Evolutionary conservation across 2,113 vertebrate species (phyloP).

Genomic region (Microtus pennsylvanicus): DNA sequence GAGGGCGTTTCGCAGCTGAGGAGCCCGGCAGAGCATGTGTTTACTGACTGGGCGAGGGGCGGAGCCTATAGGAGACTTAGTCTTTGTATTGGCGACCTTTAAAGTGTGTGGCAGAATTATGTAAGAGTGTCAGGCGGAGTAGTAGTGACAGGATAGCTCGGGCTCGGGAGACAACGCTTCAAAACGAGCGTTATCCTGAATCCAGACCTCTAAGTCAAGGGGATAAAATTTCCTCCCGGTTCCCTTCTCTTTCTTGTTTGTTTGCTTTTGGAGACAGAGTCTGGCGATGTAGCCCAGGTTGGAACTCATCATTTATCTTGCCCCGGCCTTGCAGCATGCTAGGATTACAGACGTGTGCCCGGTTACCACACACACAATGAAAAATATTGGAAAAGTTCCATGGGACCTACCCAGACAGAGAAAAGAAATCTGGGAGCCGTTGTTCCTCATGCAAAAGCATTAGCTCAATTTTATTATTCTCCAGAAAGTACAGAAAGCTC

Average conservation of each 20-base stretch:
- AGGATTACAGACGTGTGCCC: neutral
- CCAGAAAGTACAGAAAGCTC: constrained; percentile 16
- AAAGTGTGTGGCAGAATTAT: neutral
- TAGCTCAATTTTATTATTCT: constrained; percentile 41
- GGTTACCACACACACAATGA: neutral
- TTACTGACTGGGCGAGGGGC: neutral
- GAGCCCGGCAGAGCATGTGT: neutral
- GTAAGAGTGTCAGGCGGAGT: neutral
- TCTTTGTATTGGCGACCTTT: constrained; percentile 41
- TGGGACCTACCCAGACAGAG: constrained; percentile 10
- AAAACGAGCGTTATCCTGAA: neutral
- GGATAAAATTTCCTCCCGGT: neutral
- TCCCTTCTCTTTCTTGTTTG: neutral
- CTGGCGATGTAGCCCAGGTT: neutral
- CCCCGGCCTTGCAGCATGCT: neutral
- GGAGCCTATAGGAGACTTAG: constrained; percentile 38
- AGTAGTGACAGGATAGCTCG: neutral
- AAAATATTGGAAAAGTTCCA: constrained; percentile 59
- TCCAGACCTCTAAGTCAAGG: constrained; percentile 27
- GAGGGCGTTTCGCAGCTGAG: constrained; percentile 57
- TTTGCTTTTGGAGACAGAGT: neutral
- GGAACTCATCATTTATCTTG: neutral
- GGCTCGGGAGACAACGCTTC: neutral
- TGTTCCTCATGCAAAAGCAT: neutral
- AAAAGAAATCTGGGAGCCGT: constrained; percentile 28